Percentiles rank a stretch among this genome's conserved stretches.
Conservation (phyloP, 2,113 vertebrate genomes). For the Apaloderma vittatum region DNA sequence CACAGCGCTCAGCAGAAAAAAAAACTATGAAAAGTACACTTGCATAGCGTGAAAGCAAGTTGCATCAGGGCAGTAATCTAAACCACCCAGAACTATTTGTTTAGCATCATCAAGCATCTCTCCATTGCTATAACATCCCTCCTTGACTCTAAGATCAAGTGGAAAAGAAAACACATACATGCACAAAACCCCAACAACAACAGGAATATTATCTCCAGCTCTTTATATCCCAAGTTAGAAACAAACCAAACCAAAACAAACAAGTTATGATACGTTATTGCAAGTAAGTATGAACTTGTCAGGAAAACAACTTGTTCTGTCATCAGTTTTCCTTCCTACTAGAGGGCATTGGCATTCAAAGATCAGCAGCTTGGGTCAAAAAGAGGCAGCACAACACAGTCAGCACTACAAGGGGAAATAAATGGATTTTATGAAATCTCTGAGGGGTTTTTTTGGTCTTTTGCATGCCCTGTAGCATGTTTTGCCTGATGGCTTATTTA, state of each 20-base stretch:
- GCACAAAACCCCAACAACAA: background rate
- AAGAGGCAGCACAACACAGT: background rate
- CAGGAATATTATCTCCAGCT: background rate
- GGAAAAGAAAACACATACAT: background rate
- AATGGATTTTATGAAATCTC: background rate
- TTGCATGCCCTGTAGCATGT: background rate
- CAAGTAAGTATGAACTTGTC: background rate
- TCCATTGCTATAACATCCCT: background rate
- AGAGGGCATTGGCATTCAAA: background rate
- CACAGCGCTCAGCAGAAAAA: background rate
- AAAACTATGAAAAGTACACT: background rate
- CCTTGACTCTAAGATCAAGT: background rate
- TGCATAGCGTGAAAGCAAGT: rapidly evolving
- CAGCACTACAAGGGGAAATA: background rate
- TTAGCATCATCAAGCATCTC: background rate
- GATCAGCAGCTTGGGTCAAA: background rate
- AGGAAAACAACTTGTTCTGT: background rate
- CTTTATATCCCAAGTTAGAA: background rate
- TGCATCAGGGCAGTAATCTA: background rate
- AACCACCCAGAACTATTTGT: background rate
- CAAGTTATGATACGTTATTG: background rate
- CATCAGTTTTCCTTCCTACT: background rate
- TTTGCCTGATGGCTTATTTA: conserved; percentile 4
- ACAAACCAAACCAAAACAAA: background rate
- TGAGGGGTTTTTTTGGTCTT: background rate